Base-by-base conservation (phyloP, 2,113 vertebrate species). In the Spea multiplicata region DNA sequence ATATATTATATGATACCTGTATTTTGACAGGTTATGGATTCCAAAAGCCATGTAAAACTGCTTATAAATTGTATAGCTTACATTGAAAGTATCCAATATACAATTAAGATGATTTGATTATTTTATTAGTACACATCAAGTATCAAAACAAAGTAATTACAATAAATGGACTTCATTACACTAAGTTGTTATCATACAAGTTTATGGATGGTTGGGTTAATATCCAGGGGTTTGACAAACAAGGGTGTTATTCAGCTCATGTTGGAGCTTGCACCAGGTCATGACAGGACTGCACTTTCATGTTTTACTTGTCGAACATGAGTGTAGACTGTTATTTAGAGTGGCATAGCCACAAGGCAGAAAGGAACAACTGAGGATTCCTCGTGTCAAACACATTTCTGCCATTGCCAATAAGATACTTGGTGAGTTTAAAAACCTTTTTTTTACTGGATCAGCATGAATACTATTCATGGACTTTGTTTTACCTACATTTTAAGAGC, bases 401-500 rank as follows among this genome's bases (percentile, higher is more conserved):
- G 71, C 68, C 71, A 61, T 6, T 49, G 12, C 47, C 49, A 80
- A 80, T 80, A 50, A 73, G 65, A 67, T 9, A 5, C n/a, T 46
- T 55, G 45, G 48, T 45, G 16, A 52, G 14, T 12, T 57, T 4
- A 6, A 66, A 67, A 57, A 67, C 16, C 49, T 80, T 71, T 30
- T 30, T 30, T 30, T 71, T 59, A 80, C 68, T 67, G 49, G 14
- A 59, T 76, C 66, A 74, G 57, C 45, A 68, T n/a, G 50, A 67
- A 68, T 52, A 57, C 61, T 74, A 57, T 68, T 73, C 78, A 57
- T 67, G 30, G 17, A 48, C 77, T 45, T 46, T 57, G 49, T 61
- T 68, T 50, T 44, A 49, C 64, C 61, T 59, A 68, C 59, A 49
- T 80, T 9, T 61, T 73, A 61, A 66, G 78, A 57, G 46, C 78